Evolutionary conservation across 2,888 invertebrate species (phyloP).

Genomic region (Ypsolopha sequella): DNA sequence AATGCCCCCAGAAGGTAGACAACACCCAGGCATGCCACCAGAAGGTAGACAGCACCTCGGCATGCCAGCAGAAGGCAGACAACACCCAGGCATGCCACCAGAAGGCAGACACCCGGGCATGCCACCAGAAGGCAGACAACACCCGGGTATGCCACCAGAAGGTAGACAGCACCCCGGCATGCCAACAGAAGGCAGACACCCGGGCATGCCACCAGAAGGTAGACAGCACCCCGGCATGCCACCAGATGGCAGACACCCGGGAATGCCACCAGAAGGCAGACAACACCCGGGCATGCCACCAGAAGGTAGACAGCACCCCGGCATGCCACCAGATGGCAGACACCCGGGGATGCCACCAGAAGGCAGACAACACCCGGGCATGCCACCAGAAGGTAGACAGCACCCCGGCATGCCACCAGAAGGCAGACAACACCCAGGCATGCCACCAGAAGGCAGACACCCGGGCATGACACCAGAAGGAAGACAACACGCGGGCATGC

Average conservation of each 20-base stretch:
- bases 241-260: background rate
- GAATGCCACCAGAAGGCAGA: background rate
- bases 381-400: slow-evolving; percentile 23
- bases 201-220: background rate
- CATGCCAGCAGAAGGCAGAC: background rate
- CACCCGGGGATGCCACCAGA: background rate
- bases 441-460: background rate
- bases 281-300: background rate
- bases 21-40: background rate
- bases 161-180: background rate
- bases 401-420: background rate
- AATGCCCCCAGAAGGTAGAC: background rate
- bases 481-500: background rate
- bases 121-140: background rate
- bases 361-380: slow-evolving; percentile 21
- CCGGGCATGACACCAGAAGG: background rate
- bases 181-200: background rate
- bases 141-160: background rate
- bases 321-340: background rate
- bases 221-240: background rate
- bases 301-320: background rate
- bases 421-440: background rate
- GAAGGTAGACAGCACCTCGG: background rate
- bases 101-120: background rate
- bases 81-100: background rate